These are phyloP conservation scores for Melolontha melolontha DNA, from an alignment of 2,888 invertebrate genomes.

Conservation along the genomic window DNA sequence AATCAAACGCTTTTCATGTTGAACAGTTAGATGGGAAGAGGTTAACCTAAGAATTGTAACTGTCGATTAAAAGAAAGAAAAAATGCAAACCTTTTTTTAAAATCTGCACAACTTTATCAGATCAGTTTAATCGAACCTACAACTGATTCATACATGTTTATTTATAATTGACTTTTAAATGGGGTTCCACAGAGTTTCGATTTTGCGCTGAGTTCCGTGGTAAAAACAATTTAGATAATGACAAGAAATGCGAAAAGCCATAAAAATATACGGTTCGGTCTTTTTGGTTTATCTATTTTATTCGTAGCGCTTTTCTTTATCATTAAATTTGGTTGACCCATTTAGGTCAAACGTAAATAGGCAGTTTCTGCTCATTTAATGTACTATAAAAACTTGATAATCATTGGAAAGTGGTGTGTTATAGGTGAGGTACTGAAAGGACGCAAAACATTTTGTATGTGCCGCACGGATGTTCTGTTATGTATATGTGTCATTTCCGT, in stretches of 20 bases:
- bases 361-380: conserved; percentile 29
- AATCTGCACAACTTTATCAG: too few species aligned
- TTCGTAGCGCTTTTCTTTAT: conserved; percentile 28
- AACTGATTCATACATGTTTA: too few species aligned
- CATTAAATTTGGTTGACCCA: conserved; percentile 23
- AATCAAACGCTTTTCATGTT: too few species aligned
- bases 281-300: conserved; percentile 26
- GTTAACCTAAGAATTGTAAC: too few species aligned
- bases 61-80: too few species aligned
- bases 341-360: conserved; percentile 33
- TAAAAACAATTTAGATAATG: conserved; percentile 17
- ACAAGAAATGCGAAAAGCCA: neutral
- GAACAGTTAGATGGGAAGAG: too few species aligned
- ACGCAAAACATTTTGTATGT: conserved; percentile 11
- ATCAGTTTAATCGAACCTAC: too few species aligned
- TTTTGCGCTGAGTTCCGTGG: neutral
- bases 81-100: too few species aligned
- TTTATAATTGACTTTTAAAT: neutral
- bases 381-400: conserved; percentile 40
- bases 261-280: conserved; percentile 23
- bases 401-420: conserved; percentile 31
- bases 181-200: neutral
- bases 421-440: conserved; percentile 7
- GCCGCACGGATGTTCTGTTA: conserved; percentile 24
- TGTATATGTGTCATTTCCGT: conserved; percentile 34